These are phyloP conservation scores for Ambastaia sidthimunki DNA, from an alignment of 2,797 vertebrate genomes.

Conservation along the genomic window DNA sequence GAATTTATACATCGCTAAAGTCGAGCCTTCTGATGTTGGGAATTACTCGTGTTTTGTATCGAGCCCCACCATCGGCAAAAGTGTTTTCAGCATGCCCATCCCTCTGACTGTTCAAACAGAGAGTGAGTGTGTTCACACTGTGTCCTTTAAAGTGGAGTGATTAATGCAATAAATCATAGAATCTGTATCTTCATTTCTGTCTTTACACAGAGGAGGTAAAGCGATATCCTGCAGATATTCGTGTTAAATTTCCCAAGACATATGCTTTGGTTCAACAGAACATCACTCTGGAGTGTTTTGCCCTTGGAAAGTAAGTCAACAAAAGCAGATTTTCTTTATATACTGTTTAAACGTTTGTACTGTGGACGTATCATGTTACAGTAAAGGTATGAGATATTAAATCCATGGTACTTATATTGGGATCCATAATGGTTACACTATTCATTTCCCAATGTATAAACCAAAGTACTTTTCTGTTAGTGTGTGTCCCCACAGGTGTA, in stretches of 20 bases:
- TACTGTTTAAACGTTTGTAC: not conserved
- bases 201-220: conserved; percentile 80
- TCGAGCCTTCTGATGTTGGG: conserved; percentile 91
- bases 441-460: no score
- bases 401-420: not conserved
- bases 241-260: conserved; percentile 89
- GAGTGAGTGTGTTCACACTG: conserved; percentile 74
- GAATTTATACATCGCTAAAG: conserved; percentile 96
- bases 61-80: conserved; percentile 91
- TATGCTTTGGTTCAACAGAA: conserved; percentile 91
- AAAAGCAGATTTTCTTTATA: not conserved
- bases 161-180: not conserved
- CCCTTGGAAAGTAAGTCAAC: conserved; percentile 94
- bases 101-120: conserved; percentile 87
- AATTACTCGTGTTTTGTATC: conserved; percentile 98
- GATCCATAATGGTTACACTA: no score
- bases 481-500: not conserved
- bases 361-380: not conserved
- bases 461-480: no score
- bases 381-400: not conserved
- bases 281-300: conserved; percentile 95
- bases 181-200: not conserved
- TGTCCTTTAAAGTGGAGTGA: not conserved
- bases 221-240: conserved; percentile 93
- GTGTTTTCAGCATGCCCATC: conserved; percentile 96